phyloP scores from a whole-genome alignment of 2,888 invertebrate genomes.

The Drosophila kambysellisi region DNA sequence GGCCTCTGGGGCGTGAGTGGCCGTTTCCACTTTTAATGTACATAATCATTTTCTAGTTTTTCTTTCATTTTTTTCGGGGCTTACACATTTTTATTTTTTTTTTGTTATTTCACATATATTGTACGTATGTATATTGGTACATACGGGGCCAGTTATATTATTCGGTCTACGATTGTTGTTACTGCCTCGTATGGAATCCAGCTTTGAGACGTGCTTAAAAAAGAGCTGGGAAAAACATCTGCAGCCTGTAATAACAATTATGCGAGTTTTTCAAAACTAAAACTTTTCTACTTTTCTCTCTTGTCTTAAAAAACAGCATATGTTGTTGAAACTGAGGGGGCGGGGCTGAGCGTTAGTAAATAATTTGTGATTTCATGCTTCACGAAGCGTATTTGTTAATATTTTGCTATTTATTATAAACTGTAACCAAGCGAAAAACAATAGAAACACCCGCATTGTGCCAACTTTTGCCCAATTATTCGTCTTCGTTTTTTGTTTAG shows the following conservation, averaged over 20 bases:
- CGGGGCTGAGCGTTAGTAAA: constrained; percentile 28
- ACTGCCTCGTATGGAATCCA: constrained; percentile 34
- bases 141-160: constrained; percentile 19
- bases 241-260: constrained; percentile 41
- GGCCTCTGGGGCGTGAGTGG: constrained; percentile 68
- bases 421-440: constrained; percentile 25
- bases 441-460: constrained; percentile 54
- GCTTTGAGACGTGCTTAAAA: constrained; percentile 32
- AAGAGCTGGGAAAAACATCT: constrained; percentile 35
- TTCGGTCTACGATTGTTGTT: constrained; percentile 31
- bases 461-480: constrained; percentile 54
- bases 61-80: constrained; percentile 45
- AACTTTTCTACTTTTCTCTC: constrained; percentile 71
- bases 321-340: constrained; percentile 23
- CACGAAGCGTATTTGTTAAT: constrained; percentile 76
- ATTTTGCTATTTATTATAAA: constrained; percentile 77
- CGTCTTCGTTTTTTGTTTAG: constrained; percentile 25
- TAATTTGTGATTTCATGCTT: constrained; percentile 80
- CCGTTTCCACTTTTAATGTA: constrained; percentile 75
- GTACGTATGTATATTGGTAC: constrained; percentile 12
- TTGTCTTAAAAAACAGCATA: constrained; percentile 25
- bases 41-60: constrained; percentile 68
- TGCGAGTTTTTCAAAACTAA: constrained; percentile 37
- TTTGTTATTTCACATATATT: constrained; percentile 38
- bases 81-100: constrained; percentile 42